Percentiles rank a stretch among this genome's conserved stretches.
phyloP scores from a whole-genome alignment of 2,797 vertebrate species.

The Amblyraja radiata region DNA sequence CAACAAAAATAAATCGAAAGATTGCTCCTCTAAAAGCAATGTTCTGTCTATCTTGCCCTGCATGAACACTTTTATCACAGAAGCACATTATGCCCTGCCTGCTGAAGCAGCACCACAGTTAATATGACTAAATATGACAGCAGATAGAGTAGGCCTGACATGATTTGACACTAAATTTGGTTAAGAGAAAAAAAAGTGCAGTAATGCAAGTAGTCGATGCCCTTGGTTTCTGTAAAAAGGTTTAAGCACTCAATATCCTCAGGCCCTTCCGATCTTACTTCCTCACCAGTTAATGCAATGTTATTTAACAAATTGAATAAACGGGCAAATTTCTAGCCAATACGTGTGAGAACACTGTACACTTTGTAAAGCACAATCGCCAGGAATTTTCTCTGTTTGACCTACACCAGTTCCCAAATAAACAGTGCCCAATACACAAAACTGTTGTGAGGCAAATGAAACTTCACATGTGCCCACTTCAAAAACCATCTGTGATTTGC shows the following conservation, averaged over 20 bases:
- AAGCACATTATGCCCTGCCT: background rate
- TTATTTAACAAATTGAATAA: background rate
- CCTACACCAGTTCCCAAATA: too few relatives aligned
- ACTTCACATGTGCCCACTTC: too few relatives aligned
- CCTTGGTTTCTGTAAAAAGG: background rate
- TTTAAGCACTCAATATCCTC: background rate
- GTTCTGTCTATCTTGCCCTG: background rate
- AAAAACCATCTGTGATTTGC: too few relatives aligned
- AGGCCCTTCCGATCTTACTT: too few relatives aligned
- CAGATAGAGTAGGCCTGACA: background rate
- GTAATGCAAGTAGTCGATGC: background rate
- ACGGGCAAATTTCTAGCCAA: background rate
- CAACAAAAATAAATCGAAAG: conserved; percentile 23
- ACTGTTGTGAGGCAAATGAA: too few relatives aligned
- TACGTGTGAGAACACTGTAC: background rate
- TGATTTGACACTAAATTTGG: conserved; percentile 18
- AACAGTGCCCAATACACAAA: too few relatives aligned
- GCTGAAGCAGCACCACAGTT: background rate
- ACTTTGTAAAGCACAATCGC: background rate
- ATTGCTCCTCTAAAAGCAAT: conserved; percentile 13
- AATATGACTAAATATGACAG: conserved; percentile 13
- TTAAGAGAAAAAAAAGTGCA: background rate
- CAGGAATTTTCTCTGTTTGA: background rate
- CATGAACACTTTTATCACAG: background rate
- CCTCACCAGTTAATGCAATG: background rate